phyloP scores from a whole-genome alignment of 1,140 invertebrate genomes.

The Drosophila rufa region DNA sequence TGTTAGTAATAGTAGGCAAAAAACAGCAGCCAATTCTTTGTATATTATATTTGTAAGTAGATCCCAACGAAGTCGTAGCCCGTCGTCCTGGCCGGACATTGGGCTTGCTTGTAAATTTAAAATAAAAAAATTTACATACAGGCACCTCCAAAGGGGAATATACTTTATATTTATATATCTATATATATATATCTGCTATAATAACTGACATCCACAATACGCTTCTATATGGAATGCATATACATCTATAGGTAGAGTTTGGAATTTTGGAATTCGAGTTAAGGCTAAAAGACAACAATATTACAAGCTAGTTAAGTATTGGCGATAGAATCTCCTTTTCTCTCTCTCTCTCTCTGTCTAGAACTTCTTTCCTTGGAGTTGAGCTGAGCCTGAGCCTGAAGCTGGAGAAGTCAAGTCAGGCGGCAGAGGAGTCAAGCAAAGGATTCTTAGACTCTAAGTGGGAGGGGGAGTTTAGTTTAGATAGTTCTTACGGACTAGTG shows the following conservation, averaged over 20 bases:
- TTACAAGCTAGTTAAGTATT: conserved; percentile 82
- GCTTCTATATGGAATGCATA: conserved; percentile 48
- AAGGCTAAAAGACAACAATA: conserved; percentile 44
- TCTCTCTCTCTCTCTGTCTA: conserved; percentile 6
- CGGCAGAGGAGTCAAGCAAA: conserved; percentile 34
- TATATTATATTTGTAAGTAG: conserved; percentile 36
- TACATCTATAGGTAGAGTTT: conserved; percentile 42
- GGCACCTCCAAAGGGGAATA: conserved; percentile 7
- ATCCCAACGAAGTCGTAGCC: background rate
- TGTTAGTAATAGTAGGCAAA: conserved; percentile 33
- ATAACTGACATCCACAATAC: conserved; percentile 58
- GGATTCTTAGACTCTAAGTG: conserved; percentile 31
- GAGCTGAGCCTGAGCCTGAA: background rate
- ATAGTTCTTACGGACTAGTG: conserved; percentile 67
- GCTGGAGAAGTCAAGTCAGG: conserved; percentile 8
- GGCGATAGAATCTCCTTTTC: conserved; percentile 58
- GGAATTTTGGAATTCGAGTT: conserved; percentile 36
- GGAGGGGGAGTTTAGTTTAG: background rate
- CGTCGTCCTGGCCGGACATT: conserved; percentile 1
- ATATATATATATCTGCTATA: conserved; percentile 33
- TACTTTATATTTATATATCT: conserved; percentile 20
- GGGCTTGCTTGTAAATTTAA: conserved; percentile 59
- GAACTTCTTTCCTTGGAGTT: conserved; percentile 14
- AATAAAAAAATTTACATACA: conserved; percentile 60
- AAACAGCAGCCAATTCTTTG: conserved; percentile 44